Evolutionary conservation across 1,140 invertebrate genomes (phyloP).

Genomic region (Meloidogyne floridensis): DNA sequence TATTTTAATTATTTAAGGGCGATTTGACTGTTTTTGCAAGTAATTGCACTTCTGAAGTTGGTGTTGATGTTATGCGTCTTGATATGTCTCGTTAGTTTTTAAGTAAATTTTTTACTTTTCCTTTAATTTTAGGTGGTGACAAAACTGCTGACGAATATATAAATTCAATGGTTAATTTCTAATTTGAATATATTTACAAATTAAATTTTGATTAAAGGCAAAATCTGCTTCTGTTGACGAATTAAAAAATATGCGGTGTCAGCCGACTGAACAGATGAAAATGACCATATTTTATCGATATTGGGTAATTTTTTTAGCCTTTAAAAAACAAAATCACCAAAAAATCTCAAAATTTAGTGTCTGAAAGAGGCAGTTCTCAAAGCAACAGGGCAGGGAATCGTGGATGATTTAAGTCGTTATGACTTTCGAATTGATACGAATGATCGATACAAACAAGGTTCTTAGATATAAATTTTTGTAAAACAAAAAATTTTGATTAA

Average conservation of each 20-base stretch:
- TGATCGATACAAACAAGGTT: conserved; percentile 49
- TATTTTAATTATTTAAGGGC: conserved; percentile 48
- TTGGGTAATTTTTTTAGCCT: conserved; percentile 47
- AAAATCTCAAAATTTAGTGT: conserved; percentile 55
- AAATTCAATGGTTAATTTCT: conserved; percentile 56
- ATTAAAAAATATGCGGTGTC: conserved; percentile 53
- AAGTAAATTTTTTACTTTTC: not conserved
- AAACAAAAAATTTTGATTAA: conserved; percentile 25
- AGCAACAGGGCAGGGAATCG: conserved; percentile 63
- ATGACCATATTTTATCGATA: conserved; percentile 66
- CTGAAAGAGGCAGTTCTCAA: conserved; percentile 64
- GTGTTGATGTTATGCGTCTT: conserved; percentile 64
- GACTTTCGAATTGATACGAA: conserved; percentile 58
- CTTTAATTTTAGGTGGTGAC: conserved; percentile 57
- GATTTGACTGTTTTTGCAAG: conserved; percentile 64
- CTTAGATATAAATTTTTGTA: not conserved
- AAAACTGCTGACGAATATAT: conserved; percentile 66
- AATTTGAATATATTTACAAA: not conserved
- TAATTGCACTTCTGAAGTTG: conserved; percentile 58
- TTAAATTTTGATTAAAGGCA: conserved; percentile 24
- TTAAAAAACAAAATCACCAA: not conserved
- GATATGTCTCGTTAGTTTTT: conserved; percentile 58
- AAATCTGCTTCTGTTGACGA: conserved; percentile 58
- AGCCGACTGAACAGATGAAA: conserved; percentile 65
- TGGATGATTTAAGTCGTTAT: conserved; percentile 58